A percentile compares a stretch with the other conserved stretches of the same genome.
phyloP scores from a whole-genome alignment of 2,113 vertebrate genomes.

The Dasyprocta punctata region DNA sequence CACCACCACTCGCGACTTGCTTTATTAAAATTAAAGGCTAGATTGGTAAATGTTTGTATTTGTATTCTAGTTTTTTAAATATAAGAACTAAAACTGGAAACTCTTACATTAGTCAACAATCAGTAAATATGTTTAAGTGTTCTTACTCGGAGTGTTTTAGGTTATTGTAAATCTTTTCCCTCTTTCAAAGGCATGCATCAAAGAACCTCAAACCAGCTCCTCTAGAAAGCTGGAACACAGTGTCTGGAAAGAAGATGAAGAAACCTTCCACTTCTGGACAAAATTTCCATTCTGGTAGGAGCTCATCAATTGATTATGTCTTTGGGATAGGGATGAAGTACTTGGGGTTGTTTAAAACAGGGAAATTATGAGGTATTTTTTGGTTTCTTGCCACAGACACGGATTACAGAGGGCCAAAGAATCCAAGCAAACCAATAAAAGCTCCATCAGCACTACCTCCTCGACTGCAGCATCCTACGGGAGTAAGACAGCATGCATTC shows the following conservation, averaged over 20 bases:
- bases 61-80: slow-evolving; percentile 27
- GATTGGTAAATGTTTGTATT: no score
- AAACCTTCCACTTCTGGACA: slow-evolving; percentile 86
- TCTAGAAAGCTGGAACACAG: slow-evolving; percentile 91
- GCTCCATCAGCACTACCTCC: slow-evolving; percentile 84
- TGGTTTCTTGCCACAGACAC: slow-evolving; percentile 82
- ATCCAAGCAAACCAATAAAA: slow-evolving; percentile 85
- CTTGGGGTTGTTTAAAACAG: not conserved
- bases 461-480: slow-evolving; percentile 84
- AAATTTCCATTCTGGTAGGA: slow-evolving; percentile 86
- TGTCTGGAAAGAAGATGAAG: slow-evolving; percentile 91
- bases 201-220: slow-evolving; percentile 89
- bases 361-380: not conserved
- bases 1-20: no score
- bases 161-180: slow-evolving; percentile 54
- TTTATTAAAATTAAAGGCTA: slow-evolving; percentile 5
- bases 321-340: not conserved
- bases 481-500: slow-evolving; percentile 85
- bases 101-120: not conserved
- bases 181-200: slow-evolving; percentile 87
- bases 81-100: no score
- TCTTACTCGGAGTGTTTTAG: not conserved
- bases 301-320: not conserved
- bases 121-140: not conserved
- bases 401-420: slow-evolving; percentile 89